Percentiles rank a stretch among this genome's conserved stretches.
Conservation (phyloP, 2,888 invertebrate species). For the Leucophenga maculata region DNA sequence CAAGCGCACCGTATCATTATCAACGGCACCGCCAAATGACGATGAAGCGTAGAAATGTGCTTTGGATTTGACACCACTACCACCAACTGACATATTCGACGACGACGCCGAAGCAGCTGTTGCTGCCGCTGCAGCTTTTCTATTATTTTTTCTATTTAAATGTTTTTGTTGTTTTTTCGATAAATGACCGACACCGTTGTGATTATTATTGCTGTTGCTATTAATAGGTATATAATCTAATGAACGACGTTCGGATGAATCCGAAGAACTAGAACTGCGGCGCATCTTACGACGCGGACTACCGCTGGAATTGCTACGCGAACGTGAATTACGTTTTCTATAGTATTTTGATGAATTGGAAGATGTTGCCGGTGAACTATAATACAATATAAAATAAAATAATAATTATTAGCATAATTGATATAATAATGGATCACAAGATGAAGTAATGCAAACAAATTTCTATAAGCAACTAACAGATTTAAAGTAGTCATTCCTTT, state of each 20-base stretch:
- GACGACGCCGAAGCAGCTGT: conserved; percentile 40
- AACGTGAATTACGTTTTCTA: conserved; percentile 57
- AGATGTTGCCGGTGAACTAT: conserved; percentile 61
- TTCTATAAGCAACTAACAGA: too few species aligned
- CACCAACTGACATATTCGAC: conserved; percentile 39
- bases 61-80: conserved; percentile 72
- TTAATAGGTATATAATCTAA: conserved; percentile 64
- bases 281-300: conserved; percentile 74
- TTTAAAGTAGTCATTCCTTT: too few species aligned
- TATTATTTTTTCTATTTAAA: conserved; percentile 69
- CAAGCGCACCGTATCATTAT: conserved; percentile 84
- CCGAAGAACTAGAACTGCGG: conserved; percentile 65
- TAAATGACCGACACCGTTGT: conserved; percentile 39
- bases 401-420: too few species aligned
- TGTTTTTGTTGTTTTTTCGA: conserved; percentile 70
- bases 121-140: conserved; percentile 51
- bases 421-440: too few species aligned
- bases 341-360: conserved; percentile 55
- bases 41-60: conserved; percentile 76
- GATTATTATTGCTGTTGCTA: conserved; percentile 13
- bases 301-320: conserved; percentile 68
- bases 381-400: conserved; percentile 16
- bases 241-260: conserved; percentile 71
- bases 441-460: not conserved
- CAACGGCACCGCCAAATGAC: conserved; percentile 79